Conservation (phyloP, 2,888 invertebrate genomes). For the Parochlus steinenii region DNA sequence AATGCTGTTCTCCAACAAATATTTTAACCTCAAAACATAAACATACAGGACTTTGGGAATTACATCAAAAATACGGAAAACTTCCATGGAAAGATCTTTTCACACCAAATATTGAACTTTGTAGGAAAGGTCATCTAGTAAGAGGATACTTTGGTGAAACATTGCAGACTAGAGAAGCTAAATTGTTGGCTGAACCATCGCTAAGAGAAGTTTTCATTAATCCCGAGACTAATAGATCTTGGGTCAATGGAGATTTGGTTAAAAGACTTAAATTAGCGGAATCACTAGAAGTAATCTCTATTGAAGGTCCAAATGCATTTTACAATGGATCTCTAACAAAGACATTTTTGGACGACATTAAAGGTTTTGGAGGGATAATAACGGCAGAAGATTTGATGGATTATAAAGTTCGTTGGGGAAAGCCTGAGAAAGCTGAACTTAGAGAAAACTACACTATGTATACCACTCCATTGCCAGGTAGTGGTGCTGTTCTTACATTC, state of each 20-base stretch:
- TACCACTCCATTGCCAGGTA: conserved; percentile 65
- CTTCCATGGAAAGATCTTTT: conserved; percentile 59
- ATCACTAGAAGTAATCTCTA: conserved; percentile 50
- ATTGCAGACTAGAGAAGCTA: conserved; percentile 31
- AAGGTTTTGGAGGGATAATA: conserved; percentile 54
- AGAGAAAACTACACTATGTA: conserved; percentile 48
- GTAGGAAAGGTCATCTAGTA: conserved; percentile 47
- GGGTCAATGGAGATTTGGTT: conserved; percentile 45
- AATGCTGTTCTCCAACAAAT: too few relatives aligned
- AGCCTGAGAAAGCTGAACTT: conserved; percentile 40
- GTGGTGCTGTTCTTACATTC: conserved; percentile 64
- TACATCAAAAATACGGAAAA: conserved; percentile 48
- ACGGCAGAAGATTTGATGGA: conserved; percentile 55
- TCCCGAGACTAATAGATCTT: conserved; percentile 39
- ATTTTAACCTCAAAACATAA: too few relatives aligned
- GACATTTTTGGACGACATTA: conserved; percentile 38
- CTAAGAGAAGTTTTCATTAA: conserved; percentile 42
- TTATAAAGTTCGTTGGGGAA: conserved; percentile 46
- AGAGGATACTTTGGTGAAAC: conserved; percentile 45
- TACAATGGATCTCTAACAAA: conserved; percentile 44
- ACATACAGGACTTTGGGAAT: conserved; percentile 58
- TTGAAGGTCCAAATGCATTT: conserved; percentile 49
- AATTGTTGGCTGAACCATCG: conserved; percentile 40
- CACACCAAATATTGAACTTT: conserved; percentile 53
- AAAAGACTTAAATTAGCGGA: conserved; percentile 45